These are phyloP conservation scores for Lasaia peninsularis DNA, from an alignment of 1,140 invertebrate genomes.

Conservation along the genomic window DNA sequence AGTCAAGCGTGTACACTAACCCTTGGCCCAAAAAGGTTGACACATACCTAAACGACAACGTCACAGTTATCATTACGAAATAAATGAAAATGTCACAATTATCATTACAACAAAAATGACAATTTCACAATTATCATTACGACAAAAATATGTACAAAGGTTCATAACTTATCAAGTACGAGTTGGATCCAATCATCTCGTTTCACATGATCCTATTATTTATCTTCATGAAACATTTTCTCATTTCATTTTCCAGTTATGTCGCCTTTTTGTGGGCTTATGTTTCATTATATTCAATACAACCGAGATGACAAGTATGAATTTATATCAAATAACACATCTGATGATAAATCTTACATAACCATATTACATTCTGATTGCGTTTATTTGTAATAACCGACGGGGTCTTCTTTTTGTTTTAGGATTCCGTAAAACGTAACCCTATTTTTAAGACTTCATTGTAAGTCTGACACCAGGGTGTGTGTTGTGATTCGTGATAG, in stretches of 20 bases:
- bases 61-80: no score
- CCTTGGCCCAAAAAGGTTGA: no score
- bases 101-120: neutral
- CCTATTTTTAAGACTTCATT: no score
- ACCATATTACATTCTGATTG: neutral
- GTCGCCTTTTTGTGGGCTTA: conserved; percentile 17
- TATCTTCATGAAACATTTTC: conserved; percentile 21
- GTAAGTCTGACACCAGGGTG: no score
- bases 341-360: neutral
- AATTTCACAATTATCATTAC: neutral
- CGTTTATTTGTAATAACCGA: neutral
- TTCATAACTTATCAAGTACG: conserved; percentile 16
- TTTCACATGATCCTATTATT: conserved; percentile 21
- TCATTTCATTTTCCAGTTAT: conserved; percentile 18
- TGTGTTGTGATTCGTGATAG: no score
- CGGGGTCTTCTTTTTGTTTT: no score
- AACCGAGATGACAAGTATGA: conserved; percentile 21
- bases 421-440: no score
- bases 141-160: neutral
- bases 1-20: no score
- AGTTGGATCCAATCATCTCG: conserved; percentile 19
- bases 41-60: no score
- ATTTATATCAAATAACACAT: conserved; percentile 5
- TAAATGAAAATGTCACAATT: neutral
- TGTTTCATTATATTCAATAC: conserved; percentile 15